Percentiles rank a stretch among this genome's conserved stretches.
phyloP scores from a whole-genome alignment of 2,888 invertebrate genomes.

The Chrysolina americana region DNA sequence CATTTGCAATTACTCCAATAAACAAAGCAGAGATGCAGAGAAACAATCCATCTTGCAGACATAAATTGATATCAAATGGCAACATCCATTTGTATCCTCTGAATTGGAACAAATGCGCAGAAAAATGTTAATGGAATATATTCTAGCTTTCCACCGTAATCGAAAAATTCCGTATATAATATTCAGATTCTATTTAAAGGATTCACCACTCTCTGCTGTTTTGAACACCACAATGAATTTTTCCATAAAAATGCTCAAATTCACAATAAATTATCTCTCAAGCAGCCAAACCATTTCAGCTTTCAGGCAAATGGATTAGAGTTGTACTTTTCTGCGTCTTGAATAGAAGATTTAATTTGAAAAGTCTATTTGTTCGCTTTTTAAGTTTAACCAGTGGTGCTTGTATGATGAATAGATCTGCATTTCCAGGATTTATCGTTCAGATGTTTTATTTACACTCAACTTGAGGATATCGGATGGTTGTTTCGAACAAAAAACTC shows the following conservation, averaged over 20 bases:
- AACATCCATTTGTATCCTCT: background rate
- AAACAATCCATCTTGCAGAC: background rate
- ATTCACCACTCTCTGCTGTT: background rate
- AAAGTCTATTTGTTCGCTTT: constrained; percentile 49
- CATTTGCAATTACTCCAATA: background rate
- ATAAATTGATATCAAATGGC: background rate
- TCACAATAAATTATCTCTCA: constrained; percentile 39
- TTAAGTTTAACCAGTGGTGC: constrained; percentile 45
- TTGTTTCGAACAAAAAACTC: constrained; percentile 37
- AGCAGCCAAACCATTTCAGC: constrained; percentile 40
- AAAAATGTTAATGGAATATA: constrained; percentile 8
- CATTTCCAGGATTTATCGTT: constrained; percentile 50
- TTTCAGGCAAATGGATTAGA: constrained; percentile 47
- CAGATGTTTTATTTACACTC: constrained; percentile 49
- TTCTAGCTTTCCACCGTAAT: constrained; percentile 6
- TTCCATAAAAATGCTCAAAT: constrained; percentile 32
- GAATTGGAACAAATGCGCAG: background rate
- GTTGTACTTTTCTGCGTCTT: constrained; percentile 47
- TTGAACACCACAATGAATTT: constrained; percentile 9
- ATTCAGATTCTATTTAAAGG: background rate
- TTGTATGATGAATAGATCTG: constrained; percentile 53
- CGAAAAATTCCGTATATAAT: constrained; percentile 13
- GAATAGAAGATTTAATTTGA: constrained; percentile 49
- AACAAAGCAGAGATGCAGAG: background rate
- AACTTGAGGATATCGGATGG: constrained; percentile 41